These are phyloP conservation scores for Gymnopithys bicolor DNA, from an alignment of 2,797 vertebrate species.

Conservation along the genomic window DNA sequence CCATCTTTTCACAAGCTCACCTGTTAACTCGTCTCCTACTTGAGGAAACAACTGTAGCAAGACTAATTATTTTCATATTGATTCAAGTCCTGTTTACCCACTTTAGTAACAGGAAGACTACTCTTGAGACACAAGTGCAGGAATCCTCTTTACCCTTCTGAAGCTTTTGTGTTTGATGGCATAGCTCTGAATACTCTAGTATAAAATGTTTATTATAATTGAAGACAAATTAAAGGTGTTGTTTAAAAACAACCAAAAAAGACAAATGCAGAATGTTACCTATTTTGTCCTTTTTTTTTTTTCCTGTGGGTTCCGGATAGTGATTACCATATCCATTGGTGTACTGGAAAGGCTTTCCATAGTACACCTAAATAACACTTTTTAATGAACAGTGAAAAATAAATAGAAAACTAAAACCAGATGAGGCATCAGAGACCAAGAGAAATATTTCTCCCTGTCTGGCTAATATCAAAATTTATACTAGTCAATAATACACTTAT, in stretches of 20 bases:
- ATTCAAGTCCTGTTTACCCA: background rate
- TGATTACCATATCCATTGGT: background rate
- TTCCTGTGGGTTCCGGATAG: background rate
- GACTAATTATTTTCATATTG: background rate
- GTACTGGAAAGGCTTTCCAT: background rate
- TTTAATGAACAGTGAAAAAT: background rate
- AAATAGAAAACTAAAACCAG: conserved; percentile 28
- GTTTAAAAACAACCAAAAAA: background rate
- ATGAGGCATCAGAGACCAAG: background rate
- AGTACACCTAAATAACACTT: background rate
- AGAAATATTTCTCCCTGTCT: background rate
- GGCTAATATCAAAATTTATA: background rate
- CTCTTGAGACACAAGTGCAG: background rate
- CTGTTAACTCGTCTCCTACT: background rate
- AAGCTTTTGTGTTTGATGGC: background rate
- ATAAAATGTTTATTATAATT: background rate
- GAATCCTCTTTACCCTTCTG: background rate
- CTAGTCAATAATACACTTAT: background rate
- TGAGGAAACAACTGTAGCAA: background rate
- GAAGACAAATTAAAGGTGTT: background rate
- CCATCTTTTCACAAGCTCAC: background rate
- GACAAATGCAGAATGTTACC: background rate
- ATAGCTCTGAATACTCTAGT: background rate
- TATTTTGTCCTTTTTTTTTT: background rate
- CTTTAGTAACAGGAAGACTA: background rate